Percentiles rank a stretch among this genome's conserved stretches.
Evolutionary conservation across 2,888 invertebrate genomes (phyloP).

Genomic region (Phaedon cochleariae): DNA sequence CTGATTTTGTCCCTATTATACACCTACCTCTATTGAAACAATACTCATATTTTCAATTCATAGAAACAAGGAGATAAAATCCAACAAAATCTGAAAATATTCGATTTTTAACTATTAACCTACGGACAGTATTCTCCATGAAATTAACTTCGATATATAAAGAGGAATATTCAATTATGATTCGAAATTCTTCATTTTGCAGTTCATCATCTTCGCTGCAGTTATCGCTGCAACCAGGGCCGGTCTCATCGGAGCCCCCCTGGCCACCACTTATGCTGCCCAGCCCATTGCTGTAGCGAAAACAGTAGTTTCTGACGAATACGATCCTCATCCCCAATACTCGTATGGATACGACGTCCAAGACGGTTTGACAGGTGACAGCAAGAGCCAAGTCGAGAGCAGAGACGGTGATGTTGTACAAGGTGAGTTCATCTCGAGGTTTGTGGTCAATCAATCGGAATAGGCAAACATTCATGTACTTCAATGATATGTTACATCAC

Average conservation of each 20-base stretch:
- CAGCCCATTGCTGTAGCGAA: constrained; percentile 61
- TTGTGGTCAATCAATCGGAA: background rate
- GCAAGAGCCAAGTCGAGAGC: constrained; percentile 70
- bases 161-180: too few species aligned
- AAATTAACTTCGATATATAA: too few species aligned
- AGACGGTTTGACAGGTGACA: constrained; percentile 67
- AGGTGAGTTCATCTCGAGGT: constrained; percentile 3
- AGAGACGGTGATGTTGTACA: constrained; percentile 70
- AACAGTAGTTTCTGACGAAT: constrained; percentile 51
- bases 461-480: background rate
- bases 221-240: constrained; percentile 48
- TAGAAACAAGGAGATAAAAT: too few species aligned
- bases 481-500: too few species aligned
- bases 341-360: constrained; percentile 68
- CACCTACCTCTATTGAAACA: too few species aligned
- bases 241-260: constrained; percentile 50
- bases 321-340: constrained; percentile 64
- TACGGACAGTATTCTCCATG: too few species aligned
- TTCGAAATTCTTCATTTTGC: constrained; percentile 22
- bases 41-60: too few species aligned
- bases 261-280: constrained; percentile 41
- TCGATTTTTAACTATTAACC: too few species aligned
- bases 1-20: too few species aligned
- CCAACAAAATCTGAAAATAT: too few species aligned
- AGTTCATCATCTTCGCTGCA: constrained; percentile 49